A percentile compares a stretch with the other conserved stretches of the same genome.
phyloP scores from a whole-genome alignment of 2,113 vertebrate species.

The Pitta sordida region DNA sequence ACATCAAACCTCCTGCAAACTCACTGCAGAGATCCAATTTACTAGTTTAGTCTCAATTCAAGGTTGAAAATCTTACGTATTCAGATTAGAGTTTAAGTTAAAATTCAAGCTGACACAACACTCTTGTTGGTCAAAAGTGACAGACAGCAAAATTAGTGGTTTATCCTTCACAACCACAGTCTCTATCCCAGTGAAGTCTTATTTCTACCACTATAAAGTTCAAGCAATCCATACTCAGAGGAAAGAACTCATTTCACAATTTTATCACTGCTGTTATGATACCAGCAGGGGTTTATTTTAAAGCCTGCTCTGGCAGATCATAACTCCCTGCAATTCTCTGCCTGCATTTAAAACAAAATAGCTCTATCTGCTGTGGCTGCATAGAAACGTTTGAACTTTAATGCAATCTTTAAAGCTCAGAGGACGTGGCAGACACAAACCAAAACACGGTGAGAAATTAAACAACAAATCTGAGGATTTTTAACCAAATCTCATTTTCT shows the following conservation, averaged over 20 bases:
- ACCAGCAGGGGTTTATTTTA: constrained; percentile 37
- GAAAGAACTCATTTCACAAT: constrained; percentile 38
- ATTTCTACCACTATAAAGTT: neutral
- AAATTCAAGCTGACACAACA: neutral
- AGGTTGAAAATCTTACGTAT: no score
- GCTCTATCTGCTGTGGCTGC: neutral
- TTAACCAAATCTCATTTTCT: constrained; percentile 26
- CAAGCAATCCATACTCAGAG: neutral
- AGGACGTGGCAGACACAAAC: constrained; percentile 1
- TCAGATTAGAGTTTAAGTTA: no score
- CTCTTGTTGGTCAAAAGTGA: neutral
- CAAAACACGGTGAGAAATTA: constrained; percentile 47
- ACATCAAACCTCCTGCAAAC: neutral
- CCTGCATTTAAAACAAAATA: constrained; percentile 35
- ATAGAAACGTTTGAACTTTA: constrained; percentile 16
- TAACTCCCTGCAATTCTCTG: neutral
- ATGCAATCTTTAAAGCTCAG: neutral
- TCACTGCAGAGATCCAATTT: neutral
- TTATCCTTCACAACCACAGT: neutral
- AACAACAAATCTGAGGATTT: constrained; percentile 36
- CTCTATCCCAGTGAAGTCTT: neutral
- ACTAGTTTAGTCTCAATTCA: neutral
- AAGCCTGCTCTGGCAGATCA: constrained; percentile 29
- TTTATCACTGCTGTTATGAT: constrained; percentile 49
- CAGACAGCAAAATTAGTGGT: neutral